These are phyloP conservation scores for Cygnus atratus DNA, from an alignment of 2,113 vertebrate genomes.

Conservation along the genomic window DNA sequence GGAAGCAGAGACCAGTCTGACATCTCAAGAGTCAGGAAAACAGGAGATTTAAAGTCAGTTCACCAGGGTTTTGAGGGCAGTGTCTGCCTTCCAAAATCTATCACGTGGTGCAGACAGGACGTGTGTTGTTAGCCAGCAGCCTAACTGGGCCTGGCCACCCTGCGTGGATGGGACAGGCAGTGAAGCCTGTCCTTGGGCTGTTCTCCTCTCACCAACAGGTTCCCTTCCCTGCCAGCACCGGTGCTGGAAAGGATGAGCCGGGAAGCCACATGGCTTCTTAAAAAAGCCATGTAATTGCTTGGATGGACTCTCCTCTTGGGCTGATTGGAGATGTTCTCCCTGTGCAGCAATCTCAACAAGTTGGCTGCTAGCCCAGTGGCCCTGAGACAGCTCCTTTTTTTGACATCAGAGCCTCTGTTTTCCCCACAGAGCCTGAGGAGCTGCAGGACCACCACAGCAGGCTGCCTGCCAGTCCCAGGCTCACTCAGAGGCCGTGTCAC, in stretches of 20 bases:
- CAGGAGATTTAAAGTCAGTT: background rate
- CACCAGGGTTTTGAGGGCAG: background rate
- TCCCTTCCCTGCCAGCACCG: background rate
- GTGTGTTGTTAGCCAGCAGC: background rate
- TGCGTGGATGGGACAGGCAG: rapidly evolving
- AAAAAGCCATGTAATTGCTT: background rate
- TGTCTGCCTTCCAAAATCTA: background rate
- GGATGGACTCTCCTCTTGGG: background rate
- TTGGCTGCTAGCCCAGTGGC: no score
- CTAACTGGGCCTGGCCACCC: background rate
- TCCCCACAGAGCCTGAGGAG: no score
- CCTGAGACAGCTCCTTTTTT: no score
- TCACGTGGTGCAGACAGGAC: background rate
- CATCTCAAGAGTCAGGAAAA: background rate
- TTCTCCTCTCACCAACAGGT: background rate
- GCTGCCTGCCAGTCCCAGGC: background rate
- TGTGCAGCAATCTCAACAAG: no score
- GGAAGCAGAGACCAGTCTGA: background rate
- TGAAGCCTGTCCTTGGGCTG: no score
- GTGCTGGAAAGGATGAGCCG: background rate
- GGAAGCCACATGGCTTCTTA: no score
- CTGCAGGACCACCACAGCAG: no score
- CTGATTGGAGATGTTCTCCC: no score
- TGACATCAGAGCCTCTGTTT: no score
- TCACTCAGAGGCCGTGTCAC: background rate